Conservation (phyloP, 2,888 invertebrate genomes). For the Pristionchus fissidentatus region DNA sequence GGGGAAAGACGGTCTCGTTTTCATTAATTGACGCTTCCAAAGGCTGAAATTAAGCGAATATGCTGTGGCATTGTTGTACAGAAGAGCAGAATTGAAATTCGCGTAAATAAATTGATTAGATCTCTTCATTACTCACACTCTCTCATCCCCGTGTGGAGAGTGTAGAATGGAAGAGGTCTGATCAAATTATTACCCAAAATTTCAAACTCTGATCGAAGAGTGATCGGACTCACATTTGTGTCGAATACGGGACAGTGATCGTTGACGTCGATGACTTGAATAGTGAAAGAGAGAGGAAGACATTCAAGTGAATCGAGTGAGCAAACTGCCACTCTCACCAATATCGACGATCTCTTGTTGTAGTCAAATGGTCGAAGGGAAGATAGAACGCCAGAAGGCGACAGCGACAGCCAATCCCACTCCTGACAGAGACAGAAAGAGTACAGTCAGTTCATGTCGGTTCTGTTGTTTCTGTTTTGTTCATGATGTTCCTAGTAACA, state of each 20-base stretch:
- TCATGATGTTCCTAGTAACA: too few relatives aligned
- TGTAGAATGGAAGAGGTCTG: too few relatives aligned
- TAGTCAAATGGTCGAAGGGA: slow-evolving; percentile 20
- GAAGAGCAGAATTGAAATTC: too few relatives aligned
- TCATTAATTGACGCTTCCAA: slow-evolving; percentile 4
- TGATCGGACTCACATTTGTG: background rate
- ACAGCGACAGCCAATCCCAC: slow-evolving; percentile 45
- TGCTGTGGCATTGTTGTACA: too few relatives aligned
- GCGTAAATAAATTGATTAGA: too few relatives aligned
- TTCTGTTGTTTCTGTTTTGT: too few relatives aligned
- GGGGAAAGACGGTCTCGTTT: background rate
- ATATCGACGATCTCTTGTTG: background rate
- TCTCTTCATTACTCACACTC: too few relatives aligned
- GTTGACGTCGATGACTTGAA: background rate
- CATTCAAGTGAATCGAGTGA: background rate
- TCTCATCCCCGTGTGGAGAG: too few relatives aligned
- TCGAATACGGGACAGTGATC: slow-evolving; percentile 31
- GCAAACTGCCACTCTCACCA: slow-evolving; percentile 11
- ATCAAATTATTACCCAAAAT: too few relatives aligned
- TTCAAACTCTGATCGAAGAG: too few relatives aligned
- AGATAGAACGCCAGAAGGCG: slow-evolving; percentile 29
- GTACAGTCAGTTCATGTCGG: too few relatives aligned
- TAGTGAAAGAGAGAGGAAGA: background rate
- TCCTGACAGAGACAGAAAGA: background rate
- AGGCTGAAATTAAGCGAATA: slow-evolving; percentile 3